Conservation (phyloP, 2,888 invertebrate species). For the Terebella lapidaria region DNA sequence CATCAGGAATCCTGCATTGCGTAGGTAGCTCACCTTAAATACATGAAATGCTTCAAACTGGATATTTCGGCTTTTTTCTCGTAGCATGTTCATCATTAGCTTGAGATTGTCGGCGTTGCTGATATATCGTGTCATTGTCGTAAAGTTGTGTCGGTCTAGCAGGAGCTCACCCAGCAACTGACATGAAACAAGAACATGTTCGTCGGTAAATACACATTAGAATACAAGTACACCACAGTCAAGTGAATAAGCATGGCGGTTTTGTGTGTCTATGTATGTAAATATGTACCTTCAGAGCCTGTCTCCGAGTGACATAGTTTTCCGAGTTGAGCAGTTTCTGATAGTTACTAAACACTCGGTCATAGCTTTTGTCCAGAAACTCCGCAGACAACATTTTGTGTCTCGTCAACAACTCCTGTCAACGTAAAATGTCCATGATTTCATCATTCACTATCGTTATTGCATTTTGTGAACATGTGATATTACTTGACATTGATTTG, state of each 20-base stretch:
- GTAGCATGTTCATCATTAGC: slow-evolving; percentile 99
- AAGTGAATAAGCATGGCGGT: too few relatives aligned
- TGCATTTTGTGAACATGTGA: too few relatives aligned
- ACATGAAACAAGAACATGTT: not conserved
- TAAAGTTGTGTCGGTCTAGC: slow-evolving; percentile 98
- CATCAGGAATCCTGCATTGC: too few relatives aligned
- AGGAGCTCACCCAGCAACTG: slow-evolving; percentile 88
- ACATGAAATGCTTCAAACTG: slow-evolving; percentile 99
- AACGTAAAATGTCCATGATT: too few relatives aligned
- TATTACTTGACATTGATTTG: too few relatives aligned
- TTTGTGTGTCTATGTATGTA: too few relatives aligned
- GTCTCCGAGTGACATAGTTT: slow-evolving; percentile 98
- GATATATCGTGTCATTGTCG: slow-evolving; percentile 84
- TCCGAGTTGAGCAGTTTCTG: slow-evolving; percentile 96
- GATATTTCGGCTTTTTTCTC: slow-evolving; percentile 98
- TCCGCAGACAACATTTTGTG: slow-evolving; percentile 83
- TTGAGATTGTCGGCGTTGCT: slow-evolving; percentile 99
- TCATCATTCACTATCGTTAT: too few relatives aligned
- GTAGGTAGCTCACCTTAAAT: slow-evolving; percentile 97
- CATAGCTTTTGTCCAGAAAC: slow-evolving; percentile 98
- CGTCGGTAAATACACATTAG: not conserved
- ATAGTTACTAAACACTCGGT: slow-evolving; percentile 95
- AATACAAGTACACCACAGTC: not conserved
- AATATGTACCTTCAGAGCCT: slow-evolving; percentile 95
- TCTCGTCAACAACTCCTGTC: slow-evolving; percentile 58